phyloP scores from a whole-genome alignment of 2,888 invertebrate species.

The Caenorhabditis drosophilae region DNA sequence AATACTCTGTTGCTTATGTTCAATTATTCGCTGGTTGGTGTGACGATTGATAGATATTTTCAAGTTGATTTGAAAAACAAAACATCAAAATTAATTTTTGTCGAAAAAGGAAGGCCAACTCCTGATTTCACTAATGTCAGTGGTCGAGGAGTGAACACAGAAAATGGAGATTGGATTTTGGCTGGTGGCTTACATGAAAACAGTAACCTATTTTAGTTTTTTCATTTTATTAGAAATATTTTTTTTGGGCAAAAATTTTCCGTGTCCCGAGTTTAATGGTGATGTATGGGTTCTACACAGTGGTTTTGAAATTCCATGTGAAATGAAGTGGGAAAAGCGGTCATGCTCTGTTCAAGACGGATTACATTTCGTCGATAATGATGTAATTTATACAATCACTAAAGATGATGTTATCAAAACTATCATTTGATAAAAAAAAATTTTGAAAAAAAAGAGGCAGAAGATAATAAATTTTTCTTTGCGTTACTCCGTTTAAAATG shows the following conservation, averaged over 20 bases:
- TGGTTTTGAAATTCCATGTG: background rate
- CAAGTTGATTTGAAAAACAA: too few species aligned
- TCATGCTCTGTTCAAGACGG: conserved; percentile 18
- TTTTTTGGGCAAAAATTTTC: too few species aligned
- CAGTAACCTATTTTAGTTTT: background rate
- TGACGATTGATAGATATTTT: too few species aligned
- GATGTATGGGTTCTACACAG: background rate
- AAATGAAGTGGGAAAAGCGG: background rate
- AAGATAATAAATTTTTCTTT: background rate
- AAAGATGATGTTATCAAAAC: conserved; percentile 10
- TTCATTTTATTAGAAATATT: too few species aligned
- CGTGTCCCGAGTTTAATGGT: background rate
- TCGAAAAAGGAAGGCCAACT: too few species aligned
- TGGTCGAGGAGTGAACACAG: background rate
- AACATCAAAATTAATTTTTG: too few species aligned
- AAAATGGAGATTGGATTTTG: background rate
- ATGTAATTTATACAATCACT: conserved; percentile 20
- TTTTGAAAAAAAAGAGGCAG: background rate
- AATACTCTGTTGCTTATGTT: too few species aligned
- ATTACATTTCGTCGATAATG: conserved; percentile 13
- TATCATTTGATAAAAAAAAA: background rate
- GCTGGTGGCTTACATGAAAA: background rate
- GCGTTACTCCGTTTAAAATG: background rate
- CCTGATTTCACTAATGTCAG: too few species aligned
- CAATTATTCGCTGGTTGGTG: too few species aligned